Percentiles rank a stretch among this genome's conserved stretches.
Evolutionary conservation across 2,113 vertebrate genomes (phyloP).

Genomic region (Pachycephala philippinensis): DNA sequence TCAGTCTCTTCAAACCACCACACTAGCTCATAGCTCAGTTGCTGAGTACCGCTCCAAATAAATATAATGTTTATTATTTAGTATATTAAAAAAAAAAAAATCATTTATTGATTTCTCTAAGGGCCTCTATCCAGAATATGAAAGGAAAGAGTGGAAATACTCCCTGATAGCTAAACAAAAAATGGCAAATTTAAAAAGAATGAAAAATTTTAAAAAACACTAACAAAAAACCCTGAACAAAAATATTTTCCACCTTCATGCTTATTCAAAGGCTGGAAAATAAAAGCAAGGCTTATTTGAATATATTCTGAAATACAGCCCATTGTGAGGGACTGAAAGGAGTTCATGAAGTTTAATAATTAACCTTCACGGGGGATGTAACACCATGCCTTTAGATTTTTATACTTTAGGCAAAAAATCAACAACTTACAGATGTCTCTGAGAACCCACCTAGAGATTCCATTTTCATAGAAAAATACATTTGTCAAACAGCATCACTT

Average conservation of each 20-base stretch:
- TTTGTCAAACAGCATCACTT: neutral
- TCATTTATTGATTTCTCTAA: neutral
- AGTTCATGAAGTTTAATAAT: neutral
- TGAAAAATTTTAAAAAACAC: too few relatives aligned
- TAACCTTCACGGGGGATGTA: neutral
- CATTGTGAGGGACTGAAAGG: neutral
- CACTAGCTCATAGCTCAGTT: neutral
- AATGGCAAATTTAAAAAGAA: neutral
- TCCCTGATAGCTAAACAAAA: neutral
- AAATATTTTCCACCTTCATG: neutral
- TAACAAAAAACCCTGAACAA: accelerated
- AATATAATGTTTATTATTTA: neutral
- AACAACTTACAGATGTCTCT: neutral
- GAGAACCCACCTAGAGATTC: neutral
- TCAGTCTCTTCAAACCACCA: too few relatives aligned
- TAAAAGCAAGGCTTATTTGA: neutral
- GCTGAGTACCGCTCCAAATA: neutral
- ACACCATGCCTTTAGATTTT: neutral
- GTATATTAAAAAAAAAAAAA: neutral
- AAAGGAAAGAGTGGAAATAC: neutral
- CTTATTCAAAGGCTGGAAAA: neutral
- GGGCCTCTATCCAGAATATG: neutral
- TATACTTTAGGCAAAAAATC: neutral
- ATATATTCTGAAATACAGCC: neutral
- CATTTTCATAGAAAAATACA: neutral